phyloP scores from a whole-genome alignment of 2,113 vertebrate genomes.

The Actenoides lindsayi region DNA sequence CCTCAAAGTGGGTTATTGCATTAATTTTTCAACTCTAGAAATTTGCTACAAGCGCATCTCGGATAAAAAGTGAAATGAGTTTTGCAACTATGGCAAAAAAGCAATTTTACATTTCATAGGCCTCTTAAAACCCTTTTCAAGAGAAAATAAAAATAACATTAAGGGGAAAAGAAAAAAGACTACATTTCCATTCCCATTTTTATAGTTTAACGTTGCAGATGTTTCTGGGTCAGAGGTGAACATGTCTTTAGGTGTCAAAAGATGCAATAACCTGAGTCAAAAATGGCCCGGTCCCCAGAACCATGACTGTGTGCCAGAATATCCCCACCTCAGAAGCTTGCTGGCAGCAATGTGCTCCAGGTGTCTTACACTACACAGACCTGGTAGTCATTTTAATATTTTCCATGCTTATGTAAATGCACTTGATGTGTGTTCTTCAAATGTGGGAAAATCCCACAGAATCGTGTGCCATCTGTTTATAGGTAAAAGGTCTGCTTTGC shows the following conservation, averaged over 20 bases:
- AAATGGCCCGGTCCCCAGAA: slow-evolving; percentile 49
- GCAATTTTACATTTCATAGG: slow-evolving; percentile 63
- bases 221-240: slow-evolving; percentile 58
- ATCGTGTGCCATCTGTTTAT: slow-evolving; percentile 40
- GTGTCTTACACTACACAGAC: slow-evolving; percentile 35
- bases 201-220: slow-evolving; percentile 60
- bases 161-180: not conserved
- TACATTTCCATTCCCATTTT: slow-evolving; percentile 44
- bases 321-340: slow-evolving; percentile 42
- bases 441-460: slow-evolving; percentile 48
- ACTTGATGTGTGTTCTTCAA: slow-evolving; percentile 41
- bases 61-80: slow-evolving; percentile 55
- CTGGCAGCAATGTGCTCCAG: slow-evolving; percentile 50
- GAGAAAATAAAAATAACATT: slow-evolving; percentile 66
- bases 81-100: slow-evolving; percentile 56
- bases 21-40: not conserved
- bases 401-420: slow-evolving; percentile 55
- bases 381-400: slow-evolving; percentile 63
- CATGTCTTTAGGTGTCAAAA: slow-evolving; percentile 69
- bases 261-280: slow-evolving; percentile 63
- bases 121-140: slow-evolving; percentile 58
- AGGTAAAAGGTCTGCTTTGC: slow-evolving; percentile 18
- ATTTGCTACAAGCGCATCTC: slow-evolving; percentile 33
- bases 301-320: slow-evolving; percentile 30
- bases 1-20: not conserved